These are phyloP conservation scores for Papilio polytes DNA, from an alignment of 1,140 invertebrate genomes.

Conservation along the genomic window DNA sequence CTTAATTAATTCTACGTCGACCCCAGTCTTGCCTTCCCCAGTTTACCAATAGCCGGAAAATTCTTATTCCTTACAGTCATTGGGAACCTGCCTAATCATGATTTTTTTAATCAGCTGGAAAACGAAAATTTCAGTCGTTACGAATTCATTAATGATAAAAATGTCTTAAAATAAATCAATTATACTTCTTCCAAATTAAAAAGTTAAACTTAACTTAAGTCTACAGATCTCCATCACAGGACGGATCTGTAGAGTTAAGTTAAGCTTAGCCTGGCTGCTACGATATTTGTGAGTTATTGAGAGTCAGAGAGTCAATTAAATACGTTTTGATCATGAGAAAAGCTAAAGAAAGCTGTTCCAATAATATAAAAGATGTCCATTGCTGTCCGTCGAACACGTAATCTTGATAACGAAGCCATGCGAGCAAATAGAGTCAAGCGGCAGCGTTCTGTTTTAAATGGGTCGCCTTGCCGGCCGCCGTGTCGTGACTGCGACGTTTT, in stretches of 20 bases:
- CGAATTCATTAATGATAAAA: background rate
- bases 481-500: conserved; percentile 56
- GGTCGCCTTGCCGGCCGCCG: conserved; percentile 52
- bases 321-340: background rate
- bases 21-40: background rate
- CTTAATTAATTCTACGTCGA: background rate
- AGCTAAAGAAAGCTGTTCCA: background rate
- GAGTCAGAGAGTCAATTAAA: background rate
- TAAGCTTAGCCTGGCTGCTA: background rate
- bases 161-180: background rate
- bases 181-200: background rate
- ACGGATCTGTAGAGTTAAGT: background rate
- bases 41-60: background rate
- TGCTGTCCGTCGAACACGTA: background rate
- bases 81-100: background rate
- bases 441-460: conserved; percentile 66
- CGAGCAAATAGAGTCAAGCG: conserved; percentile 22
- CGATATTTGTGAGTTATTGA: background rate
- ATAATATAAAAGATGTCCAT: background rate
- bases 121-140: background rate
- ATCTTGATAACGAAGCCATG: conserved; percentile 16
- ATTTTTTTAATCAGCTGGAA: background rate
- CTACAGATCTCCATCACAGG: background rate
- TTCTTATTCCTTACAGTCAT: background rate
- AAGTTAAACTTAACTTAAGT: background rate